Conservation (phyloP, 2,888 invertebrate genomes). For the Drosophila aldrichi region DNA sequence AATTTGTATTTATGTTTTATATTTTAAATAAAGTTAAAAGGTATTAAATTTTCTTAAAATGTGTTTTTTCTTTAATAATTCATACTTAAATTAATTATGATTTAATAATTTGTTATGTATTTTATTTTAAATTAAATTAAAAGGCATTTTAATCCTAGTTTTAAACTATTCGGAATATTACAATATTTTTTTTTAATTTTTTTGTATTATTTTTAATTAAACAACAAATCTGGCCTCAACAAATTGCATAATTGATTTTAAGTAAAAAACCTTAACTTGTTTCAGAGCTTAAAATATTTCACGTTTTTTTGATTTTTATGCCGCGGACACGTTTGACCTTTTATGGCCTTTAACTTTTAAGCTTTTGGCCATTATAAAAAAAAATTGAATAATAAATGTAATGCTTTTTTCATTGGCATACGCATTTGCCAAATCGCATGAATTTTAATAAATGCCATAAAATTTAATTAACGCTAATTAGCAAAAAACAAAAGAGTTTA, state of each 20-base stretch:
- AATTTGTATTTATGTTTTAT: too few relatives aligned
- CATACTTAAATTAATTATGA: too few relatives aligned
- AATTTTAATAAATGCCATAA: conserved; percentile 48
- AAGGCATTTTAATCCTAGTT: too few relatives aligned
- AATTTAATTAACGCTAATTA: conserved; percentile 62
- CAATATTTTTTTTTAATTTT: too few relatives aligned
- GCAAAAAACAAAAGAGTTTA: conserved; percentile 28
- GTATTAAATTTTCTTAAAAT: too few relatives aligned
- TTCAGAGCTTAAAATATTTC: conserved; percentile 10
- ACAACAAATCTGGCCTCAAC: conserved; percentile 1
- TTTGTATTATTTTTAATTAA: background rate
- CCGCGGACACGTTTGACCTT: background rate
- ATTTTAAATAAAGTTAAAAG: too few relatives aligned
- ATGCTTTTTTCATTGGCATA: conserved; percentile 3
- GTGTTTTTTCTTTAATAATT: too few relatives aligned
- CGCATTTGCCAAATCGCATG: conserved; percentile 31
- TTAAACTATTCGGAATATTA: background rate
- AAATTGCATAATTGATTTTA: conserved; percentile 8
- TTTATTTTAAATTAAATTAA: too few relatives aligned
- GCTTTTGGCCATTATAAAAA: background rate
- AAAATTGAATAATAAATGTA: conserved; percentile 7
- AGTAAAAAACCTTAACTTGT: background rate
- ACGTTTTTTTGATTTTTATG: background rate
- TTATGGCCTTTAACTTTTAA: background rate
- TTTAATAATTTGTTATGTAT: too few relatives aligned